Base-by-base conservation (phyloP, 1,140 invertebrate species). In the Papilio xuthus region DNA sequence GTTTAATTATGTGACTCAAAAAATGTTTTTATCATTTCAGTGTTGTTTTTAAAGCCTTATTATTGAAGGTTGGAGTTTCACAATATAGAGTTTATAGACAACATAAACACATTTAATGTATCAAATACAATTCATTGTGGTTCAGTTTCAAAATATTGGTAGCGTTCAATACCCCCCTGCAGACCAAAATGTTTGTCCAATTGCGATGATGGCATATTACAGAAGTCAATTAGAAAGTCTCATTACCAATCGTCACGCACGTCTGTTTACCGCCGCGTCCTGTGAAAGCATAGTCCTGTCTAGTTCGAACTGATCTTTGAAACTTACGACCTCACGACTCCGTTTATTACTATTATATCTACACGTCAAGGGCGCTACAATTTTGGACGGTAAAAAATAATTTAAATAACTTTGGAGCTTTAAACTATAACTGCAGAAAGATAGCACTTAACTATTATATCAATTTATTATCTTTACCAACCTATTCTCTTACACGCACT, bases 171-270 rank as follows among this genome's bases (percentile, higher is more conserved):
- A 26, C 56, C 10, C 56, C 10, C 23, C 20, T 20, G 6, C 8
- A 20, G 23, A 28, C 53, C 9, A 37, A 37, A 37, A 50, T 28
- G 60, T 20, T 60, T 26, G 56, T 60, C 9, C 56, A 12, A 63
- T 63, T 6, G 26, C 4, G 26, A 26, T 28, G 23, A 2, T 63
- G 12, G 26, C 13, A 10, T 63, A 63, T 28, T 12, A 63, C 18
- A 28, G 23, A 28, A 26, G 60, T 63, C 12, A 63, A 63, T 63
- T 63, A 63, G 60, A 63, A 63, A 63, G 60, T 63, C 26, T 63
- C 60, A 63, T 28, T 63, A 28, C 4, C 60, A 28, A 63, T 28
- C 56, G 26, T 63, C 12, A 63, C 60, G 60, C 23, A 26, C 23
- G 28, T 13, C 60, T 63, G 12, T 26, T 60, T 63, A 63, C 60